Evolutionary conservation across 2,888 invertebrate genomes (phyloP), one percentile per base, ranked within the genome.

Genomic region (Sesamia inferens): DNA sequence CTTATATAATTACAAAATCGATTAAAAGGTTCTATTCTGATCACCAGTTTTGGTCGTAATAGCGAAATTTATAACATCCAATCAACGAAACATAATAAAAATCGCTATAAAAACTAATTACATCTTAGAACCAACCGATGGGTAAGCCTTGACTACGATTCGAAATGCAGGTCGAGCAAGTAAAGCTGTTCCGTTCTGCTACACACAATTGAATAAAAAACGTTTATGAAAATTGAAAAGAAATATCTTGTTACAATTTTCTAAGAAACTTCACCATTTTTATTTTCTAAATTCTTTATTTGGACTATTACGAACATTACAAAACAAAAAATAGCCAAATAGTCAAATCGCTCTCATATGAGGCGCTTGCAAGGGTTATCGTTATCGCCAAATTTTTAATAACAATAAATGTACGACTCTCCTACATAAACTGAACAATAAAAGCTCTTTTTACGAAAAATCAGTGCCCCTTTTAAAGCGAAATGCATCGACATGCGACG

Each of bases 41-140:
- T 78, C 79, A 82, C 76, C 76, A 24, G 67, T 64, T 87, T 76
- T 73, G 78, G 85, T 75, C 68, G 82, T 87, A 78, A 87, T 83
- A 78, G 80, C 85, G 76, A 85, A 85, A 84, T 88, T 87, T 84
- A 85, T 79, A 85, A 85, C 85, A 85, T 84, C 85, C 84, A 87
- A 87, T 87, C 86, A 88, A 79, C 77, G 79, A 65, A 82, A 81
- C 79, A 83, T 84, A 83, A 87, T 88, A 87, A 88, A 88, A 82
- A 82, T 83, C 78, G 84, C 84, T 77, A 86, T 88, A 88, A 88
- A 87, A 87, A 82, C 79, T 81, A 86, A 85, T 85, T 83, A 85
- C 72, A 73, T 83, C 85, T 83, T 79, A 71, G 79, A 78, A 74
- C 66, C 74, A 68, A 76, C 42, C 74, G 85, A 84, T 73, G 86